Evolutionary conservation across 2,888 invertebrate species (phyloP), one percentile per base, ranked within the genome.

Genomic region (Phortica magna): DNA sequence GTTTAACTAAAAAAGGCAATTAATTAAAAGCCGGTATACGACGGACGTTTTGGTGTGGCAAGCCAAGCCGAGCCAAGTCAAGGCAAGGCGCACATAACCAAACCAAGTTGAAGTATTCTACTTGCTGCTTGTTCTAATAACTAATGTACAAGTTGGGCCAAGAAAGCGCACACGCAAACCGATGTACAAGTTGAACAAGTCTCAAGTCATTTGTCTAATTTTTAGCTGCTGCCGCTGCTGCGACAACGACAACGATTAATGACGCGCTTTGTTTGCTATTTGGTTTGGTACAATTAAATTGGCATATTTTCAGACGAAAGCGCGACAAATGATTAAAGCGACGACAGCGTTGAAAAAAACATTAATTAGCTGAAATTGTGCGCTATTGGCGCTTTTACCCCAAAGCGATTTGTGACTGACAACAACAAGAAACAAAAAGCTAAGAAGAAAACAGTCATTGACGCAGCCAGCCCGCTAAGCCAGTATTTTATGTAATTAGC

Each of bases 1-100:
- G 86, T 88, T 89, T 86, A 83, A 82, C 89, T 86, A 82, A 88
- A 89, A 88, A 89, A 89, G 89, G 89, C 84, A 88, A 88, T 89
- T 89, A 89, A 88, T 89, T 89, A 87, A 84, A 88, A 87, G 85
- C 87, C 83, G 83, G 88, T 84, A 82, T 81, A 64, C 31, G 64
- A 10, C 39, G 22, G 53, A 31, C 48, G 43, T 12, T 53, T 48
- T 53, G 81, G 83, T 31, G 31, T 31, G 31, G 31, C 31, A 31
- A 31, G 31, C 31, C 31, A 4, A 31, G 31, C 31, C 31, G 31
- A 0, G 31, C 31, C 31, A 31, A 31, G 3, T 1, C 31, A 31
- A 31, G 5, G 31, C 31, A 31, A 31, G 31, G 31, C 31, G 31
- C 31, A 31, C 31, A 31, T 31, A 31, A 31, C 31, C 31, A 31